These are phyloP conservation scores for Agrotis segetum DNA, from an alignment of 2,888 invertebrate genomes.

Conservation along the genomic window DNA sequence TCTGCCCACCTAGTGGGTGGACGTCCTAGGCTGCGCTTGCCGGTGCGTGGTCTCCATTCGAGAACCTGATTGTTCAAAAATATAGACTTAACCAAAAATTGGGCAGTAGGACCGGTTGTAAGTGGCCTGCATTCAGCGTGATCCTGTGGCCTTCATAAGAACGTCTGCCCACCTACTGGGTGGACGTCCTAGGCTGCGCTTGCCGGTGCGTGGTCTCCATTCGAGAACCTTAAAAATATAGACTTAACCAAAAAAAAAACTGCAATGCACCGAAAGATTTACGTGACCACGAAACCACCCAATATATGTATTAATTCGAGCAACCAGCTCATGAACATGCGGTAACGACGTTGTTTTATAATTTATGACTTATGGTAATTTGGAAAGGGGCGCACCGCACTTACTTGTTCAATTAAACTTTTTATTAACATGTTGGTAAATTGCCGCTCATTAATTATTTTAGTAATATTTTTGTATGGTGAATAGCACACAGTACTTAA, in stretches of 20 bases:
- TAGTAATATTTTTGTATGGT: conserved; percentile 1
- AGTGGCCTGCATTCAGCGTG: no score
- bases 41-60: no score
- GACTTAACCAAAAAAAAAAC: conserved; percentile 17
- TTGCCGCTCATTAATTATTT: conserved; percentile 29
- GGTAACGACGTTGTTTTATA: conserved; percentile 46
- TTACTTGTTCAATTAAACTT: conserved; percentile 65
- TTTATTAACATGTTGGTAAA: conserved; percentile 61
- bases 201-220: no score
- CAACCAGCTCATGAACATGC: conserved; percentile 28
- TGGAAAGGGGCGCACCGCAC: conserved; percentile 48
- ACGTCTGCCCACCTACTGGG: no score
- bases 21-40: no score
- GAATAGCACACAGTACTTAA: no score
- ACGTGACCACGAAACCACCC: conserved; percentile 45
- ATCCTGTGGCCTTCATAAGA: no score
- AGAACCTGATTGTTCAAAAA: neutral
- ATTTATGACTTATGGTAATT: conserved; percentile 61
- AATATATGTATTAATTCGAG: conserved; percentile 63
- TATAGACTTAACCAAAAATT: conserved; percentile 6
- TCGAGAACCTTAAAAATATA: neutral
- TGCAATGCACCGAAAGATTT: conserved; percentile 4
- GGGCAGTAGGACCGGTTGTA: no score
- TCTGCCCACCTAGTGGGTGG: no score
- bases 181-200: no score